Evolutionary conservation across 2,797 vertebrate genomes (phyloP).

Genomic region (Champsocephalus esox): DNA sequence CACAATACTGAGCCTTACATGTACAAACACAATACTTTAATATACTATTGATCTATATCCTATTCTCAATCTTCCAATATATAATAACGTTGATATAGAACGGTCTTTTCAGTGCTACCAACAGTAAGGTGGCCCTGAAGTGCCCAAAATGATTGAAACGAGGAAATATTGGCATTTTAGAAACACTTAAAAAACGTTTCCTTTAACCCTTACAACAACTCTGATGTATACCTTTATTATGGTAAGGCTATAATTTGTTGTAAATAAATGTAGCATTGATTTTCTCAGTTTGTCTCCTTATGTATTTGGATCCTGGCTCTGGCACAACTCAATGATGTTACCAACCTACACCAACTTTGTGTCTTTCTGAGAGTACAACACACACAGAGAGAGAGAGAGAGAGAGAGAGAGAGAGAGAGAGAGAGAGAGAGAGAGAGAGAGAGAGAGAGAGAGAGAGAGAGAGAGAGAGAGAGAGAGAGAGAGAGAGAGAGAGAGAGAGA

Average conservation of each 20-base stretch:
- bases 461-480: too few relatives aligned
- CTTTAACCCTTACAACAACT: too few relatives aligned
- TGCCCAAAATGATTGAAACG: not conserved
- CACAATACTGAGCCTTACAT: not conserved
- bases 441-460: not conserved
- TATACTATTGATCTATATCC: not conserved
- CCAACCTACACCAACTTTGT: constrained; percentile 21
- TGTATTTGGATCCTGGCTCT: too few relatives aligned
- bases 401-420: too few relatives aligned
- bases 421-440: not conserved
- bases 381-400: not conserved
- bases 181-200: too few relatives aligned
- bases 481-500: too few relatives aligned
- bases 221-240: too few relatives aligned
- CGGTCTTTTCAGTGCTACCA: not conserved
- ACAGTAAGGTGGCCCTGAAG: not conserved
- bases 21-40: not conserved
- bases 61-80: not conserved
- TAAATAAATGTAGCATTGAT: too few relatives aligned
- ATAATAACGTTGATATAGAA: not conserved
- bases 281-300: too few relatives aligned
- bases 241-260: too few relatives aligned
- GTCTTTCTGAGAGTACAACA: constrained; percentile 54
- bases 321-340: too few relatives aligned
- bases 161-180: too few relatives aligned